Conservation (phyloP, 2,113 vertebrate genomes). For the Varanus komodoensis region DNA sequence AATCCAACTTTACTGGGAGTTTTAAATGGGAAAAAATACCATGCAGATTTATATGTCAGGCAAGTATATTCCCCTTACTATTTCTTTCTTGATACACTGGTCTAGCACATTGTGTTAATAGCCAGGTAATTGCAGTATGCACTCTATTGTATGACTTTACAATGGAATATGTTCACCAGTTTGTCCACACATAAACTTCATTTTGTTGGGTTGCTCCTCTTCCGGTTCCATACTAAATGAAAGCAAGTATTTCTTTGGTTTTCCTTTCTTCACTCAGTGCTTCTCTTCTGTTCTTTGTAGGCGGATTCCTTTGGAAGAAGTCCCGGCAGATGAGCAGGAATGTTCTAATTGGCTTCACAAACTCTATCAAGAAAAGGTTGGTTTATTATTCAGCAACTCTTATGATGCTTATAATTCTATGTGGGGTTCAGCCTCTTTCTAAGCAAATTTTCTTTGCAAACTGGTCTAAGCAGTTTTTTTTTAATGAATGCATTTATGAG, state of each 20-base stretch:
- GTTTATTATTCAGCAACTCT: conserved; percentile 1
- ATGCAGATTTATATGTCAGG: conserved; percentile 94
- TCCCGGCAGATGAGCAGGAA: conserved; percentile 89
- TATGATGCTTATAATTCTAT: background rate
- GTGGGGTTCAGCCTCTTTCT: background rate
- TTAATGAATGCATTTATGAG: background rate
- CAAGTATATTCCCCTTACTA: conserved; percentile 62
- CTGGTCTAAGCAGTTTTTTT: conserved; percentile 8
- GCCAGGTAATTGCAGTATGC: background rate
- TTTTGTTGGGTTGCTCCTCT: background rate
- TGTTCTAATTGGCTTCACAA: conserved; percentile 93
- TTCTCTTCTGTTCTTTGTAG: conserved; percentile 72
- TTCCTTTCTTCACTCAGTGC: conserved; percentile 2
- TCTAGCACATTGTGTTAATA: background rate
- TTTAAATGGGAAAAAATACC: conserved; percentile 93
- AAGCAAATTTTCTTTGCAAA: too few relatives aligned
- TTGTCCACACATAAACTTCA: background rate
- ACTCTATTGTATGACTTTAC: background rate
- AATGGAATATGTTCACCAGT: background rate
- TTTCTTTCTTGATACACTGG: conserved; percentile 1
- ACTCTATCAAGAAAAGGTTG: conserved; percentile 96
- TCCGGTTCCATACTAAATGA: accelerated
- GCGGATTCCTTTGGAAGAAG: conserved; percentile 89
- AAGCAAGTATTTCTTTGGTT: background rate
- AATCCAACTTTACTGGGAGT: conserved; percentile 90